These are phyloP conservation scores for Peribatodes rhomboidaria DNA, from an alignment of 2,888 invertebrate species.

Conservation along the genomic window DNA sequence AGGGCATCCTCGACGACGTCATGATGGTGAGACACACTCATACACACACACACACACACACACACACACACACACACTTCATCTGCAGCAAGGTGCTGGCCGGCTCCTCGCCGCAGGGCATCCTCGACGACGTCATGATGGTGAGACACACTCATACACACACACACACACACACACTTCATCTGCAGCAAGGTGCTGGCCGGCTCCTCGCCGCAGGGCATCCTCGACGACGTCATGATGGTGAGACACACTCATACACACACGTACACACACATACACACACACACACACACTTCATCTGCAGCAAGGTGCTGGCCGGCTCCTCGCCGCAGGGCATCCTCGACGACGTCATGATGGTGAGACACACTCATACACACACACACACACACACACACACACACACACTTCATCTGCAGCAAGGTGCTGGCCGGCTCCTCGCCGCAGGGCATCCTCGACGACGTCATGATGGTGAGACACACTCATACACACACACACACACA, in stretches of 20 bases:
- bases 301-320: too few relatives aligned
- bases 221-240: neutral
- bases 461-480: neutral
- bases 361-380: neutral
- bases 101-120: conserved; percentile 97
- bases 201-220: too few relatives aligned
- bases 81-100: too few relatives aligned
- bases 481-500: neutral
- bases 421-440: too few relatives aligned
- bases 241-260: neutral
- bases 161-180: too few relatives aligned
- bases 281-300: neutral
- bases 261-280: too few relatives aligned
- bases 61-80: neutral
- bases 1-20: neutral
- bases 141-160: conserved; percentile 84
- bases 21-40: neutral
- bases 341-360: neutral
- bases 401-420: neutral
- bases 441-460: neutral
- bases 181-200: too few relatives aligned
- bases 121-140: conserved; percentile 99
- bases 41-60: too few relatives aligned
- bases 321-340: neutral
- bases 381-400: neutral